Percentiles rank a stretch among this genome's conserved stretches.
Evolutionary conservation across 2,797 vertebrate genomes (phyloP).

Genomic region (Notolepis coatsorum): DNA sequence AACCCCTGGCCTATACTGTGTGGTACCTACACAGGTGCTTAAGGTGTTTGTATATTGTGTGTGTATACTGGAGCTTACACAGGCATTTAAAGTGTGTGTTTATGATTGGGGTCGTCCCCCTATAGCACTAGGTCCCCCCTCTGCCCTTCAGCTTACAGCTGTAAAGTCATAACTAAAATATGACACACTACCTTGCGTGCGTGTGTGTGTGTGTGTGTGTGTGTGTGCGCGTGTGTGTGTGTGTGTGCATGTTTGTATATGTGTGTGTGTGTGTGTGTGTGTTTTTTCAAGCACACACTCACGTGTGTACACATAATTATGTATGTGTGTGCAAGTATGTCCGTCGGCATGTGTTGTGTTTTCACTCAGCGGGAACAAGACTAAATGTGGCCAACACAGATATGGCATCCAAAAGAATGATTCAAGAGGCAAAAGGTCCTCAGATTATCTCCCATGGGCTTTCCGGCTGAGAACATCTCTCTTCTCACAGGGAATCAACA

Average conservation of each 20-base stretch:
- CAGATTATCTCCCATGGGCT: conserved; percentile 9
- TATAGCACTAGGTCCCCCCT: conserved; percentile 1
- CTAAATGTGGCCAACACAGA: background rate
- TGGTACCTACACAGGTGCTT: too few species aligned
- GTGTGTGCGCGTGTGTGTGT: background rate
- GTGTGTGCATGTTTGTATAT: background rate
- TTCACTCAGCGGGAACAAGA: background rate
- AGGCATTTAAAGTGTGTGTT: conserved; percentile 23
- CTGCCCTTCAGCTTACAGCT: conserved; percentile 39
- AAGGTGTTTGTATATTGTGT: too few species aligned
- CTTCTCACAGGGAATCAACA: background rate
- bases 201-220: conserved; percentile 22
- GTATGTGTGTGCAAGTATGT: background rate
- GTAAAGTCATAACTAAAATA: conserved; percentile 33
- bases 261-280: background rate
- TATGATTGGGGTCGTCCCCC: conserved; percentile 39
- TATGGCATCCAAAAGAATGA: background rate
- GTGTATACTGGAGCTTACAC: background rate
- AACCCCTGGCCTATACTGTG: too few species aligned
- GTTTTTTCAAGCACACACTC: background rate
- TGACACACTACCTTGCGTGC: conserved; percentile 13
- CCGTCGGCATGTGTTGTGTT: too few species aligned
- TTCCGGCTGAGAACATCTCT: background rate
- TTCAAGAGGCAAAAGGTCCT: conserved; percentile 16
- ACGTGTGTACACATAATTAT: background rate